Conservation (phyloP, 2,888 invertebrate species). For the Ashinkailepas kermadecensis region DNA sequence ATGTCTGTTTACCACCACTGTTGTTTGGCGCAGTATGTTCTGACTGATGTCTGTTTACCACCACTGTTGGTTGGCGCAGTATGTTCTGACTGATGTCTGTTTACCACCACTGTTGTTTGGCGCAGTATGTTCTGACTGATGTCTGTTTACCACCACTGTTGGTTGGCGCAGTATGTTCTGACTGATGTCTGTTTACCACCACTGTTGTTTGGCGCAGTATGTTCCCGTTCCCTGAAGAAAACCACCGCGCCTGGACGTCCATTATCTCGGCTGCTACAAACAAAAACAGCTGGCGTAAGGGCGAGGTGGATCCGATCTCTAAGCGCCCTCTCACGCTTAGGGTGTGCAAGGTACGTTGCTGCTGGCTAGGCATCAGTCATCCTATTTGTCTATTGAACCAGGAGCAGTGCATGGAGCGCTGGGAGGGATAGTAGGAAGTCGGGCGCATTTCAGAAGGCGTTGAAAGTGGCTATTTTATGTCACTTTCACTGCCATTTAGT, state of each 20-base stretch:
- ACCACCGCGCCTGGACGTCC: neutral
- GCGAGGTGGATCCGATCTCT: neutral
- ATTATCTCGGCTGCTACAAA: conserved; percentile 1
- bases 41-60: no score
- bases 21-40: neutral
- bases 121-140: neutral
- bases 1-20: no score
- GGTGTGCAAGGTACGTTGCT: neutral
- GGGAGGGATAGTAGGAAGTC: no score
- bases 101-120: neutral
- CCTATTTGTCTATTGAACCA: no score
- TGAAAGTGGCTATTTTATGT: no score
- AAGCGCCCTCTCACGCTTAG: neutral
- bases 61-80: neutral
- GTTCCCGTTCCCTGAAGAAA: neutral
- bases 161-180: neutral
- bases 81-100: neutral
- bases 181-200: no score
- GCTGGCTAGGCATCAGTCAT: no score
- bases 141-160: no score
- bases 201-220: neutral
- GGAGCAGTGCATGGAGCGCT: no score
- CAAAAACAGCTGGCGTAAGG: neutral
- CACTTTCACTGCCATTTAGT: no score
- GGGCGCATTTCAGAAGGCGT: no score